These are phyloP conservation scores for Apeltes quadracus DNA, from an alignment of 2,113 vertebrate species.

Conservation along the genomic window DNA sequence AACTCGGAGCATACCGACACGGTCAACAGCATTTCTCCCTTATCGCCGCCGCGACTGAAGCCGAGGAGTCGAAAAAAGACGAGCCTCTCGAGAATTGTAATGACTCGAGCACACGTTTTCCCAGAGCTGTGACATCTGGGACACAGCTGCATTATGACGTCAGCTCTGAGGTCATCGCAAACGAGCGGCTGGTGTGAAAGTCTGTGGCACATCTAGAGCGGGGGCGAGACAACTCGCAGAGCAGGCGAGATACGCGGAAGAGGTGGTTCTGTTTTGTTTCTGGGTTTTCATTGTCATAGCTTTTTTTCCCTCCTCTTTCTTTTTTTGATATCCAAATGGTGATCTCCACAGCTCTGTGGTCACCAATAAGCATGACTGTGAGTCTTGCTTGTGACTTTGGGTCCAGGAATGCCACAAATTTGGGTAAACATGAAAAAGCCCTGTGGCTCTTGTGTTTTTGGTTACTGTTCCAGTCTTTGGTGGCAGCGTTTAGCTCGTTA, in stretches of 20 bases:
- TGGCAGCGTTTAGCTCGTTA: slow-evolving; percentile 16
- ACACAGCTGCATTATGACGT: slow-evolving; percentile 68
- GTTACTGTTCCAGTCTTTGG: slow-evolving; percentile 14
- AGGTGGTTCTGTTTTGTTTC: slow-evolving; percentile 20
- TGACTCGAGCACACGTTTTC: slow-evolving; percentile 10
- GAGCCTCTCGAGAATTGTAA: slow-evolving; percentile 29
- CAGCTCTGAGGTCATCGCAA: slow-evolving; percentile 66
- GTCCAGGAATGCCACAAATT: slow-evolving; percentile 33
- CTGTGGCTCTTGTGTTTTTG: slow-evolving; percentile 25
- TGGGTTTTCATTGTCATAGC: slow-evolving; percentile 23
- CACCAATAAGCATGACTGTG: slow-evolving; percentile 27
- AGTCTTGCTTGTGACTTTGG: slow-evolving; percentile 14
- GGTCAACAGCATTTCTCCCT: slow-evolving; percentile 41
- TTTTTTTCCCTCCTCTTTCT: too few relatives aligned
- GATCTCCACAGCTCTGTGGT: slow-evolving; percentile 7
- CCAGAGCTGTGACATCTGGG: slow-evolving; percentile 49
- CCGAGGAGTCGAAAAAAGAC: slow-evolving; percentile 31
- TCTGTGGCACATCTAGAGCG: slow-evolving; percentile 26
- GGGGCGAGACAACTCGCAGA: neutral
- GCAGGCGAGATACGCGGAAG: slow-evolving; percentile 5
- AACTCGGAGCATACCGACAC: slow-evolving; percentile 38
- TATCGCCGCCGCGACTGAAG: neutral
- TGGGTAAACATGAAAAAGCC: slow-evolving; percentile 26
- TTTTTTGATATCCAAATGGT: slow-evolving; percentile 22
- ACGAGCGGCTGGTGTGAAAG: slow-evolving; percentile 42